phyloP scores from a whole-genome alignment of 2,113 vertebrate species.

The Oplegnathus fasciatus region DNA sequence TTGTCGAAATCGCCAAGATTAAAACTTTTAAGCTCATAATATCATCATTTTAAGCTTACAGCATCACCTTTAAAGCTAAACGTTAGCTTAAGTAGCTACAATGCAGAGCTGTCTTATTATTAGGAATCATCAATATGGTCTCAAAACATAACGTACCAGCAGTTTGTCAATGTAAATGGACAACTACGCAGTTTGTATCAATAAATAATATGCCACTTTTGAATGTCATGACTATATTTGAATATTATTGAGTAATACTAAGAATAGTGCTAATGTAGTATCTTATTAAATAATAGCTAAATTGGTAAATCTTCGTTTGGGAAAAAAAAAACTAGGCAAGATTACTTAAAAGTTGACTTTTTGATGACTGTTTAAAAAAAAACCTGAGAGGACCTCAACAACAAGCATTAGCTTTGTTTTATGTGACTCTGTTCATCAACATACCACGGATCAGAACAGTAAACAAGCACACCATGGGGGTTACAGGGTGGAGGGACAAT shows the following conservation, averaged over 20 bases:
- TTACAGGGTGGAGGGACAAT: background rate
- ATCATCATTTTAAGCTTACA: background rate
- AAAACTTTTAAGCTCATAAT: background rate
- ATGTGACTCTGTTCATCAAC: background rate
- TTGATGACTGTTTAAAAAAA: background rate
- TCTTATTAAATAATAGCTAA: background rate
- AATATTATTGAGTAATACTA: background rate
- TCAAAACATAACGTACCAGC: too few species aligned
- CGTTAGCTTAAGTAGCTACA: too few species aligned
- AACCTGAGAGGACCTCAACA: background rate
- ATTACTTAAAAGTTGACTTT: too few species aligned
- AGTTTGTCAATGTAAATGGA: too few species aligned
- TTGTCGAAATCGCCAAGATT: background rate
- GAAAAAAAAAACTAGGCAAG: too few species aligned
- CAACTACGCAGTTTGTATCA: background rate
- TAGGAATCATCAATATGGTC: too few species aligned
- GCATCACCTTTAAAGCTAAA: too few species aligned
- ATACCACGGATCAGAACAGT: background rate
- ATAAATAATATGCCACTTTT: background rate
- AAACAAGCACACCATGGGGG: too few species aligned
- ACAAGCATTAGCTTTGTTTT: background rate
- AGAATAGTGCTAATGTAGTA: too few species aligned
- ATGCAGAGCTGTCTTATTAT: too few species aligned
- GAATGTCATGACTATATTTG: background rate
- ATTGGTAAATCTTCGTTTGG: too few species aligned